These are phyloP conservation scores for Troilus luridus DNA, from an alignment of 2,888 invertebrate genomes.

Conservation along the genomic window DNA sequence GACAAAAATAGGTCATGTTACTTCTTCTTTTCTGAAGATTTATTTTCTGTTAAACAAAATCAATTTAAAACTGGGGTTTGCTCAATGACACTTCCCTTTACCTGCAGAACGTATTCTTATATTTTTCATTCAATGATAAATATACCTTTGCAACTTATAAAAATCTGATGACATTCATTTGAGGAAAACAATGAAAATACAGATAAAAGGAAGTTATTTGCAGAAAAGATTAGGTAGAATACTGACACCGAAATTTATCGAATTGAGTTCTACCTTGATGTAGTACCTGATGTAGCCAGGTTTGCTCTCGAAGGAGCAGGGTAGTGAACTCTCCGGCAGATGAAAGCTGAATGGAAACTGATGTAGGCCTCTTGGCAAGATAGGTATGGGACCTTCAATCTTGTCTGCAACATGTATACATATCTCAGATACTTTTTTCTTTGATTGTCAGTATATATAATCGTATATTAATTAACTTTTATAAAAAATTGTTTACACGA, in stretches of 20 bases:
- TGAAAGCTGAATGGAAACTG: slow-evolving; percentile 79
- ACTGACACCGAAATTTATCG: slow-evolving; percentile 28
- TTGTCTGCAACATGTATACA: slow-evolving; percentile 69
- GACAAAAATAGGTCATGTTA: not conserved
- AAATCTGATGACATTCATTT: not conserved
- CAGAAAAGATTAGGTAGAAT: slow-evolving; percentile 41
- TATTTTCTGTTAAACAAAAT: not conserved
- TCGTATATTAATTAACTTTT: too few species aligned
- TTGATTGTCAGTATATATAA: not conserved
- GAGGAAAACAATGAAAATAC: not conserved
- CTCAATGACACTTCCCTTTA: not conserved
- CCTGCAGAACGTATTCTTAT: not conserved
- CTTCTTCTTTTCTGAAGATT: not conserved
- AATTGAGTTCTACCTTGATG: slow-evolving; percentile 72
- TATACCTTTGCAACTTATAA: not conserved
- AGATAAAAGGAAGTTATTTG: not conserved
- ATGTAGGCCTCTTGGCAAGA: slow-evolving; percentile 80
- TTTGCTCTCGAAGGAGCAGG: slow-evolving; percentile 84
- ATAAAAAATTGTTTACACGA: too few species aligned
- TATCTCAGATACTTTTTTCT: not conserved
- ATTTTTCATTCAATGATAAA: not conserved
- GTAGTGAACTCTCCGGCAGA: slow-evolving; percentile 80
- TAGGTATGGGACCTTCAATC: slow-evolving; percentile 76
- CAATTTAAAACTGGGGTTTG: not conserved
- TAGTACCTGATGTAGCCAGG: slow-evolving; percentile 82